phyloP scores from a whole-genome alignment of 2,113 vertebrate species.

The Sus scrofa region DNA sequence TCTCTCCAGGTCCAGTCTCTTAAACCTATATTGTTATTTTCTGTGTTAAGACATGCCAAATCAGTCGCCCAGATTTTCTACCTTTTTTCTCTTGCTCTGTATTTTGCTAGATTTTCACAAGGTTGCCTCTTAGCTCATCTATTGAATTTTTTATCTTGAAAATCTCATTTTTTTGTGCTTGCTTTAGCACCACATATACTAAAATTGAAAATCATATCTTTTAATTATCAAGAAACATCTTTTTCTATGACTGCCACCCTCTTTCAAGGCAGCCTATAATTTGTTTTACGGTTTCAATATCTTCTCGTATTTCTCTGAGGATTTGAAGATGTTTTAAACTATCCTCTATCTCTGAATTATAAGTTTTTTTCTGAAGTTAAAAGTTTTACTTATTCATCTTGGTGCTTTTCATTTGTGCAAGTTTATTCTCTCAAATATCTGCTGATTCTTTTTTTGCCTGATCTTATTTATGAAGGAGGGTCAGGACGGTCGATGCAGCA shows the following conservation, averaged over 20 bases:
- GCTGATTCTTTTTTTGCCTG: neutral
- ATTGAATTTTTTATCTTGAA: conserved; percentile 54
- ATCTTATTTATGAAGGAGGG: neutral
- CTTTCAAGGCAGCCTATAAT: neutral
- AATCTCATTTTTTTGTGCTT: too few relatives aligned
- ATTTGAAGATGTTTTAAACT: neutral
- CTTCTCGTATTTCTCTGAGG: conserved; percentile 56
- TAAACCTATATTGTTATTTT: neutral
- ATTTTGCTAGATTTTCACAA: conserved; percentile 15
- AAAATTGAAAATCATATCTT: too few relatives aligned
- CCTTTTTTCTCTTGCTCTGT: neutral
- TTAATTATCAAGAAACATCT: conserved; percentile 53
- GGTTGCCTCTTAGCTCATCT: neutral
- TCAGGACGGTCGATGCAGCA: neutral
- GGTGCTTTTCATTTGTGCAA: neutral
- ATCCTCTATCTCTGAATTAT: neutral
- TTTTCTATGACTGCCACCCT: neutral
- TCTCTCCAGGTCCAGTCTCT: neutral
- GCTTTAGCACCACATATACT: too few relatives aligned
- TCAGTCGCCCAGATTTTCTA: neutral
- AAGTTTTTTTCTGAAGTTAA: neutral
- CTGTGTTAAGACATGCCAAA: neutral
- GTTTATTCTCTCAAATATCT: conserved; percentile 9
- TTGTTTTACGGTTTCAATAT: conserved; percentile 66
- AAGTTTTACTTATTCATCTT: neutral